These are phyloP conservation scores for Pachycephus smyrnensis DNA, from an alignment of 2,888 invertebrate genomes.

Conservation along the genomic window DNA sequence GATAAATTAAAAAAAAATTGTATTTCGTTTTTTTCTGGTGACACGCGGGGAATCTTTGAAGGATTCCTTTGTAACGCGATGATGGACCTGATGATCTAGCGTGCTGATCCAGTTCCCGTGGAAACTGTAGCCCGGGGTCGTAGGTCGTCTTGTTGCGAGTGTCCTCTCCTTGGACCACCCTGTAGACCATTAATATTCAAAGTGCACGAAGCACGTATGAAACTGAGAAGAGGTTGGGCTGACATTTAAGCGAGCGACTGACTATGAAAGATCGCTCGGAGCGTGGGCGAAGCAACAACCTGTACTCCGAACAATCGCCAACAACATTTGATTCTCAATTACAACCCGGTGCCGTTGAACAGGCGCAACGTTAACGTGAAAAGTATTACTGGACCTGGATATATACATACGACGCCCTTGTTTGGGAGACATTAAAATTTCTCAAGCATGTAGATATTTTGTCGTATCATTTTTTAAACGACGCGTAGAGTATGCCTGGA, in stretches of 20 bases:
- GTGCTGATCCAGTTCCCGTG: not conserved
- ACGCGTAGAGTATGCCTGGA: not conserved
- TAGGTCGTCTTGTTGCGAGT: not conserved
- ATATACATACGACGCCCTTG: not conserved
- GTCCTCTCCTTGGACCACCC: conserved; percentile 49
- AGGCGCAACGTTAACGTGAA: not conserved
- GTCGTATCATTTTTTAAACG: not conserved
- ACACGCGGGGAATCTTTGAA: too few species aligned
- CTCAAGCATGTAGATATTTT: not conserved
- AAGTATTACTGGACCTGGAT: not conserved
- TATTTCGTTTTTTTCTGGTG: too few species aligned
- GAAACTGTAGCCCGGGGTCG: not conserved
- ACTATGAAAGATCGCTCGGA: conserved; percentile 34
- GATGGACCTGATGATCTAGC: not conserved
- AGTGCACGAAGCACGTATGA: conserved; percentile 40
- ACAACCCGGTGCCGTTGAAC: conserved; percentile 6
- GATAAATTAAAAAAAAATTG: too few species aligned
- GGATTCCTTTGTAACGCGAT: not conserved
- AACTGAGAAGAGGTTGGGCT: conserved; percentile 42
- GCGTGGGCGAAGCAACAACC: conserved; percentile 43
- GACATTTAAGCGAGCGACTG: conserved; percentile 45
- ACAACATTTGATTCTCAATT: conserved; percentile 44
- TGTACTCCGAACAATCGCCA: conserved; percentile 46
- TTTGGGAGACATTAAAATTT: not conserved
- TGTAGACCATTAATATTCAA: conserved; percentile 57